Percentiles rank a stretch among this genome's conserved stretches.
Conservation (phyloP, 2,113 vertebrate species). For the Sula dactylatra region DNA sequence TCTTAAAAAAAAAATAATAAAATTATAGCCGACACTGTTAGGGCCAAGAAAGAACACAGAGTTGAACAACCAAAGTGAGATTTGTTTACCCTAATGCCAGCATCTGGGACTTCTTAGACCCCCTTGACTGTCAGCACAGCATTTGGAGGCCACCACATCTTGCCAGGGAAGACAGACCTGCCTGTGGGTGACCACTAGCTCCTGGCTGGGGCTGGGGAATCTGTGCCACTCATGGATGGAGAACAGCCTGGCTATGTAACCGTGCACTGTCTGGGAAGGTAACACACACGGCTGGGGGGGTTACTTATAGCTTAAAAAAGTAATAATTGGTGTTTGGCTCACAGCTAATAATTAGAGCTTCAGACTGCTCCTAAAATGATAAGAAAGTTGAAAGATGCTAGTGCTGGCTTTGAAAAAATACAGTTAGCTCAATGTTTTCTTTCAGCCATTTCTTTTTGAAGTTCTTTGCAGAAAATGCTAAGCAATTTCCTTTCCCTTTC, state of each 20-base stretch:
- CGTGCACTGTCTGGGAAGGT: neutral
- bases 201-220: neutral
- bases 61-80: neutral
- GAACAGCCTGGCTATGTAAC: neutral
- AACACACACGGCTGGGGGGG: neutral
- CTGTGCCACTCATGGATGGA: accelerated
- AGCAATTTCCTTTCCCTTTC: conserved; percentile 35
- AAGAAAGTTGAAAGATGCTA: conserved; percentile 24
- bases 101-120: neutral
- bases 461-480: conserved; percentile 4
- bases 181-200: neutral
- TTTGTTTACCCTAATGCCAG: neutral
- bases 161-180: neutral
- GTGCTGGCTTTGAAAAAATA: neutral
- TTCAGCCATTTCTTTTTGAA: conserved; percentile 26
- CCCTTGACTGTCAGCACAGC: neutral
- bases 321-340: neutral
- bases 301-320: neutral
- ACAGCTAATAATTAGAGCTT: conserved; percentile 1
- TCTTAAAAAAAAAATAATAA: neutral
- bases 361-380: neutral
- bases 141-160: neutral
- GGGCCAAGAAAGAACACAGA: neutral
- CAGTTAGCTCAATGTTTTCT: neutral
- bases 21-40: accelerated